These are phyloP conservation scores for Melanotaenia boesemani DNA, from an alignment of 2,797 vertebrate species.

Conservation along the genomic window DNA sequence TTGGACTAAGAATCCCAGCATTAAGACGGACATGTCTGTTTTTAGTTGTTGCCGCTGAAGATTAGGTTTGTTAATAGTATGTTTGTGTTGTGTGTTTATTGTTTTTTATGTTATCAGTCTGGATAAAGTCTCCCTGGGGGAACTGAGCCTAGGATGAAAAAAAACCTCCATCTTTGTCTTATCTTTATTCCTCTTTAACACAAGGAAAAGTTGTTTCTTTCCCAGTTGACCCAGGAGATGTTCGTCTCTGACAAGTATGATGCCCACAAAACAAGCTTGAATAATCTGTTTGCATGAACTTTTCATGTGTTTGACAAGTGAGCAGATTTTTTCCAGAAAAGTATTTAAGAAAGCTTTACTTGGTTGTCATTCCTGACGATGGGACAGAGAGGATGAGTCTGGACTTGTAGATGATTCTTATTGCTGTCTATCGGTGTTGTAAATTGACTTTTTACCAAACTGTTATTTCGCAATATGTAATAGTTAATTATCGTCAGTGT, in stretches of 20 bases:
- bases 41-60: constrained; percentile 4
- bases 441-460: constrained; percentile 7
- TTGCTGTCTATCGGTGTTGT: background rate
- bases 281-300: constrained; percentile 8
- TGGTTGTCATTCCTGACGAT: background rate
- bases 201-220: constrained; percentile 1
- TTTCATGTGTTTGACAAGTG: background rate
- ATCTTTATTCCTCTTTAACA: constrained; percentile 23
- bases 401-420: background rate
- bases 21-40: background rate
- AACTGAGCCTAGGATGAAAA: constrained; percentile 64
- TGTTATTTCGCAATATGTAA: constrained; percentile 29
- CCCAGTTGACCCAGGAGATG: background rate
- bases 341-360: constrained; percentile 5
- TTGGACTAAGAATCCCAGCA: constrained; percentile 19
- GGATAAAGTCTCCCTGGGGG: constrained; percentile 43
- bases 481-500: constrained; percentile 9
- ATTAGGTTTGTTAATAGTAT: background rate
- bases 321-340: constrained; percentile 14
- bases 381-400: background rate
- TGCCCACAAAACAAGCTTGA: background rate
- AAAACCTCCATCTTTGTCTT: constrained; percentile 24
- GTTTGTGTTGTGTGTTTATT: constrained; percentile 4
- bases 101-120: constrained; percentile 42
- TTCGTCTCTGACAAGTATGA: background rate